phyloP scores from a whole-genome alignment of 2,797 vertebrate genomes.

The Anolis apletophallus region DNA sequence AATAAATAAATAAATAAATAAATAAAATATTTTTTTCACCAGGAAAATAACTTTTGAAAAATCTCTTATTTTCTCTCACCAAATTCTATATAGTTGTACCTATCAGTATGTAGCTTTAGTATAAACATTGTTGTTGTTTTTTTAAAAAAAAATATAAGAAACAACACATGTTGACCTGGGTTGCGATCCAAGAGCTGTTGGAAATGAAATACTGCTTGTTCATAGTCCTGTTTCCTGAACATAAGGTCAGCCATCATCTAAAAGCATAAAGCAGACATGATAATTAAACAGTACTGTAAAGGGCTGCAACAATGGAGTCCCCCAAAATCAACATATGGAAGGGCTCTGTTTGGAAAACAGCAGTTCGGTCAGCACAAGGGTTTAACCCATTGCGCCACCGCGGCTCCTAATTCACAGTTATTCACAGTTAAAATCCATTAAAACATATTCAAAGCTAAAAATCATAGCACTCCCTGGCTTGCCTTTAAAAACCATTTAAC shows the following conservation, averaged over 20 bases:
- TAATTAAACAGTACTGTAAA: constrained; percentile 1
- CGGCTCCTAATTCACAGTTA: too few species aligned
- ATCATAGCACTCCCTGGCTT: too few species aligned
- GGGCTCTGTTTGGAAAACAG: neutral
- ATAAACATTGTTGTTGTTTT: constrained; percentile 15
- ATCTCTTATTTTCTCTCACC: neutral
- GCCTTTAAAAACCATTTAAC: too few species aligned
- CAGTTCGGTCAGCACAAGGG: too few species aligned
- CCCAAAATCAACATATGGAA: neutral
- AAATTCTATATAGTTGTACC: neutral
- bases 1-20: too few species aligned
- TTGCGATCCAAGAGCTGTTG: constrained; percentile 93
- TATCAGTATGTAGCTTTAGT: neutral
- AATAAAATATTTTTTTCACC: too few species aligned
- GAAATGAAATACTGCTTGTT: constrained; percentile 94
- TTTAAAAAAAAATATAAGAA: constrained; percentile 1
- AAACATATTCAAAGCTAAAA: too few species aligned
- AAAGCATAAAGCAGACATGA: constrained; percentile 45
- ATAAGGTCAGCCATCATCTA: constrained; percentile 98
- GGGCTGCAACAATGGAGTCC: neutral
- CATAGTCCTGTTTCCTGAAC: constrained; percentile 97
- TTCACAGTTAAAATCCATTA: too few species aligned
- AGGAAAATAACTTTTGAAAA: neutral
- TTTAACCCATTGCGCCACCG: too few species aligned
- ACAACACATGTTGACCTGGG: constrained; percentile 83